Evolutionary conservation across 2,113 vertebrate genomes (phyloP).

Genomic region (Sapayoa aenigma): DNA sequence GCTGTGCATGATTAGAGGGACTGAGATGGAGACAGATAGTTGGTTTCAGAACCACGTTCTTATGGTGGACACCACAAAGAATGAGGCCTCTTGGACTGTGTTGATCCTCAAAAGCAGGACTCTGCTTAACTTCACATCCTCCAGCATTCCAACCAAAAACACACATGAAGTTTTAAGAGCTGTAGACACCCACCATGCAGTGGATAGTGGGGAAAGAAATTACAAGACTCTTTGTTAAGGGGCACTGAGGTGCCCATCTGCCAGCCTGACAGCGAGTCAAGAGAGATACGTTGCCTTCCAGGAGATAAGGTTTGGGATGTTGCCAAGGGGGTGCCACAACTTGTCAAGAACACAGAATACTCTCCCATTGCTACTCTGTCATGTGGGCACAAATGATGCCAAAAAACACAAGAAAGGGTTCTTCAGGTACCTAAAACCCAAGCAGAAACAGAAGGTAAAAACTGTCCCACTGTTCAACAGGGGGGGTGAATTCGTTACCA

Average conservation of each 20-base stretch:
- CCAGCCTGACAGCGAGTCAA: neutral
- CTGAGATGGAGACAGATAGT: neutral
- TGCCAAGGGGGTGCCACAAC: neutral
- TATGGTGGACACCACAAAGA: neutral
- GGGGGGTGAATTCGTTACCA: neutral
- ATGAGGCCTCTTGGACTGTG: neutral
- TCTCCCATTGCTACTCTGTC: neutral
- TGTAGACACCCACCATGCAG: neutral
- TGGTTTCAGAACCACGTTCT: neutral
- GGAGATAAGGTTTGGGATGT: neutral
- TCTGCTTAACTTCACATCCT: neutral
- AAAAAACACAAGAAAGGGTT: neutral
- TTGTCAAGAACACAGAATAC: neutral
- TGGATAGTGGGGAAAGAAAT: neutral
- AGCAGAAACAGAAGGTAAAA: neutral
- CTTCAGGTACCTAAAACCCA: neutral
- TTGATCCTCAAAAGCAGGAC: neutral
- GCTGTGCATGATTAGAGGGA: neutral
- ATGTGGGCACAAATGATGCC: neutral
- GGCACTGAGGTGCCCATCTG: neutral
- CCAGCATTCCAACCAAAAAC: neutral
- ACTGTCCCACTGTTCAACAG: neutral
- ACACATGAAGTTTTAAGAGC: neutral
- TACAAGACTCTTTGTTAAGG: neutral
- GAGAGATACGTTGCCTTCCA: neutral